Evolutionary conservation across 2,888 invertebrate species (phyloP), one percentile per base, ranked within the genome.

Genomic region (Eurytoma californica): DNA sequence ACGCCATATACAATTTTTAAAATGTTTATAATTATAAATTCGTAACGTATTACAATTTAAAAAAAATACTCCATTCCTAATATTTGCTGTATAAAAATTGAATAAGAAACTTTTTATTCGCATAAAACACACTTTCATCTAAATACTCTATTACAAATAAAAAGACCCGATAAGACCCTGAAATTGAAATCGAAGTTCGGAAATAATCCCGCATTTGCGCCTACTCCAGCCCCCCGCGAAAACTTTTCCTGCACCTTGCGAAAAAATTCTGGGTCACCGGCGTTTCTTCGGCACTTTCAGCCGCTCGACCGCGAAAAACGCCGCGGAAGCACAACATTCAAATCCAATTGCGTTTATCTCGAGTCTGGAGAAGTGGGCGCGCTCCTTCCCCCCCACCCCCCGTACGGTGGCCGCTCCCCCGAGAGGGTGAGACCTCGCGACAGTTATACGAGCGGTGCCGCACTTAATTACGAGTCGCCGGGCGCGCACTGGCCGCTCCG

Each of bases 391-490:
- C 13, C 12, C 24, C n/a, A 20, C 55, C 28, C n/a, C n/a, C 20
- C 4, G n/a, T 30, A 30, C 51, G 51, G 53, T 30, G 7, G 30
- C 57, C 12, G 24, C 30, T 39, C 51, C 49, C 55, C 47, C 57
- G 63, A 76, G 39, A 57, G 49, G 70, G 69, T 51, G 18, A 57
- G 12, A 28, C 61, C 7, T 30, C 13, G 49, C 58, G n/a, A 16
- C 49, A 63, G 30, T 39, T 53, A 39, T 39, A 12, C 60, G 28
- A 51, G 20, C 12, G 3, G 61, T 24, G 20, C 5, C 14, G 60
- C 68, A 75, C 83, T 86, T 86, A 86, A 87, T 86, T 87, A 85
- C 83, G 61, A 83, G 82, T 84, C 84, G 82, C 80, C 84, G 81
- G 82, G 84, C 81, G 81, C 79, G 84, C 83, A 85, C 84, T 86